A percentile compares a stretch with the other conserved stretches of the same genome.
Evolutionary conservation across 2,797 vertebrate species (phyloP).

Genomic region (Sandelia bainsii): DNA sequence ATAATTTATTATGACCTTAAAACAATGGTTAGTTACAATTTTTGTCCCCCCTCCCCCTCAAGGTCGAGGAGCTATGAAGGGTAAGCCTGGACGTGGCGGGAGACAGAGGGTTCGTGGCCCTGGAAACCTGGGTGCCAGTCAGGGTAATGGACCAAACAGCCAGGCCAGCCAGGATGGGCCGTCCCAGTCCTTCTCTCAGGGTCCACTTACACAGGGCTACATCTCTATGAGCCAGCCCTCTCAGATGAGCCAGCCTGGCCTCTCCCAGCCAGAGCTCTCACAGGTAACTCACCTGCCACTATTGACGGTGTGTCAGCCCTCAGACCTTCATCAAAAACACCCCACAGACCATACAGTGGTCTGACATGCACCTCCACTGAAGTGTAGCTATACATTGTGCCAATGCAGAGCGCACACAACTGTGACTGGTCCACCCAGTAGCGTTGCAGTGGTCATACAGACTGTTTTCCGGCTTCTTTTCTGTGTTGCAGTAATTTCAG

Average conservation of each 20-base stretch:
- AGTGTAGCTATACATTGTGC: no score
- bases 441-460: no score
- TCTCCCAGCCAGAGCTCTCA: constrained; percentile 97
- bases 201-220: constrained; percentile 97
- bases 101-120: constrained; percentile 92
- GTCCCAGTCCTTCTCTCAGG: constrained; percentile 98
- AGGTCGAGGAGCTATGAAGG: constrained; percentile 95
- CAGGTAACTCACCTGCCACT: constrained; percentile 84
- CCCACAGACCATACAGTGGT: no score
- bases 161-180: constrained; percentile 96
- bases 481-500: no score
- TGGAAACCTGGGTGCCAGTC: constrained; percentile 88
- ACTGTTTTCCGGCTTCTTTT: no score
- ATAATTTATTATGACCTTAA: not conserved
- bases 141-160: constrained; percentile 90
- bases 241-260: constrained; percentile 99
- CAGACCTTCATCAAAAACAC: not conserved
- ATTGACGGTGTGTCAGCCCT: not conserved
- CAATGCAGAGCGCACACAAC: no score
- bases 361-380: no score
- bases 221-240: constrained; percentile 99
- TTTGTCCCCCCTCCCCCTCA: not conserved
- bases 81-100: constrained; percentile 92
- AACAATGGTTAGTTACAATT: not conserved
- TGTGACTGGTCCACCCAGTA: no score